Evolutionary conservation across 2,797 vertebrate species (phyloP).

Genomic region (Holocentrus rufus): DNA sequence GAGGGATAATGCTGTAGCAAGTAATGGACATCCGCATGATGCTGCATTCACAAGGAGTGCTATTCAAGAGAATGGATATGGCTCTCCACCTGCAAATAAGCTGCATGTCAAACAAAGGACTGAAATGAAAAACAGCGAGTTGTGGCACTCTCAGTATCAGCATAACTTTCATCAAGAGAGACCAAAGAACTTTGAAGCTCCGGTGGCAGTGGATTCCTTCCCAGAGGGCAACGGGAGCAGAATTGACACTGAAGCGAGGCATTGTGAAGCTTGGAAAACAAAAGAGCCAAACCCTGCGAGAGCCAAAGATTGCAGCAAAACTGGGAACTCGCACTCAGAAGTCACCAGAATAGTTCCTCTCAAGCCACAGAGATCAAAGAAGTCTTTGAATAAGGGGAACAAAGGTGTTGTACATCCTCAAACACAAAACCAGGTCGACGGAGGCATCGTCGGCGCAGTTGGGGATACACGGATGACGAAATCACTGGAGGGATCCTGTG

Average conservation of each 20-base stretch:
- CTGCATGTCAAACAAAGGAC: slow-evolving; percentile 45
- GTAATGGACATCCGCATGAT: slow-evolving; percentile 56
- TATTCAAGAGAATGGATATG: slow-evolving; percentile 78
- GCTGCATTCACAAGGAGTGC: slow-evolving; percentile 36
- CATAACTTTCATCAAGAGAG: slow-evolving; percentile 33
- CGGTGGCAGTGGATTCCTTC: slow-evolving; percentile 35
- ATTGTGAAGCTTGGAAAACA: slow-evolving; percentile 50
- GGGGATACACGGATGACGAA: slow-evolving; percentile 56
- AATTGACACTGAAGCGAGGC: slow-evolving; percentile 36
- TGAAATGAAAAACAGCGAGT: slow-evolving; percentile 40
- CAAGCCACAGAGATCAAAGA: slow-evolving; percentile 85
- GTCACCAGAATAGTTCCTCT: slow-evolving; percentile 79
- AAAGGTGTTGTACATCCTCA: slow-evolving; percentile 61
- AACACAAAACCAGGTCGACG: slow-evolving; percentile 54
- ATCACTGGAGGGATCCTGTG: slow-evolving; percentile 53
- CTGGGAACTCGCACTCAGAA: slow-evolving; percentile 64
- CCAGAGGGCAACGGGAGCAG: slow-evolving; percentile 24
- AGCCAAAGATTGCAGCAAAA: slow-evolving; percentile 59
- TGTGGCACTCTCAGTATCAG: slow-evolving; percentile 48
- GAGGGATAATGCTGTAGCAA: slow-evolving; percentile 11
- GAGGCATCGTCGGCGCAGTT: slow-evolving; percentile 24
- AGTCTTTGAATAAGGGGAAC: slow-evolving; percentile 79
- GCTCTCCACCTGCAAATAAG: slow-evolving; percentile 53
- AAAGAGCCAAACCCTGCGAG: slow-evolving; percentile 58
- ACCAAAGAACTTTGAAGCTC: slow-evolving; percentile 41